These are phyloP conservation scores for Tretioscincus oriximinensis DNA, from an alignment of 2,113 vertebrate species.

Conservation along the genomic window DNA sequence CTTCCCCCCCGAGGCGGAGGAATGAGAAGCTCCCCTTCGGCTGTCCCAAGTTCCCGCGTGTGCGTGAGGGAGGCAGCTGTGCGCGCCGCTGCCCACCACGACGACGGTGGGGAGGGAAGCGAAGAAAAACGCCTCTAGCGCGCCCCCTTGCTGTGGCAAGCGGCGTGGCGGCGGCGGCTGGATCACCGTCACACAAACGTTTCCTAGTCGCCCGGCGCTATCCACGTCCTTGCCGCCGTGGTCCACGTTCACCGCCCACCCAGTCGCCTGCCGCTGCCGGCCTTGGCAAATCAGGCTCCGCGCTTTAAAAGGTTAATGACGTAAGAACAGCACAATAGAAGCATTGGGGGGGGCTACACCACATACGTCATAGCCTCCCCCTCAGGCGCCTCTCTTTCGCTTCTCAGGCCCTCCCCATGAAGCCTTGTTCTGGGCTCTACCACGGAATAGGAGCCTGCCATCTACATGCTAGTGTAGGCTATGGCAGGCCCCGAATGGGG, in stretches of 20 bases:
- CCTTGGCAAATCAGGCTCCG: background rate
- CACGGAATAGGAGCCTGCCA: too few relatives aligned
- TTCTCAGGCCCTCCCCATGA: too few relatives aligned
- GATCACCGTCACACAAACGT: background rate
- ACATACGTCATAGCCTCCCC: conserved; percentile 6
- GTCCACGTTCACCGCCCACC: background rate
- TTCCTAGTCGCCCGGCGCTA: too few relatives aligned
- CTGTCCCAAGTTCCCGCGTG: too few relatives aligned
- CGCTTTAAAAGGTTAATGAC: background rate
- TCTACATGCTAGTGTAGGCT: too few relatives aligned
- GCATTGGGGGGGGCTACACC: too few relatives aligned
- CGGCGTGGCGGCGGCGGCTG: background rate
- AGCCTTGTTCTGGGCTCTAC: too few relatives aligned
- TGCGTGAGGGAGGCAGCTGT: background rate
- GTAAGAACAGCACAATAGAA: too few relatives aligned
- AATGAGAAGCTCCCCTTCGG: too few relatives aligned
- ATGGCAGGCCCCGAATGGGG: too few relatives aligned
- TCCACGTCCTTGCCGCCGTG: too few relatives aligned
- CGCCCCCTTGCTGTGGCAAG: background rate
- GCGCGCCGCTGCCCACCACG: background rate
- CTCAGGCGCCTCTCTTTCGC: background rate
- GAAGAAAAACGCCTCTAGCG: background rate
- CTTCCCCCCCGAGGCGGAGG: too few relatives aligned
- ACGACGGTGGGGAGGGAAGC: background rate
- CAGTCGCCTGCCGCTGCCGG: background rate